Evolutionary conservation across 2,113 vertebrate species (phyloP), one percentile per base, ranked within the genome.

Genomic region (Thalassarche chlororhynchos): DNA sequence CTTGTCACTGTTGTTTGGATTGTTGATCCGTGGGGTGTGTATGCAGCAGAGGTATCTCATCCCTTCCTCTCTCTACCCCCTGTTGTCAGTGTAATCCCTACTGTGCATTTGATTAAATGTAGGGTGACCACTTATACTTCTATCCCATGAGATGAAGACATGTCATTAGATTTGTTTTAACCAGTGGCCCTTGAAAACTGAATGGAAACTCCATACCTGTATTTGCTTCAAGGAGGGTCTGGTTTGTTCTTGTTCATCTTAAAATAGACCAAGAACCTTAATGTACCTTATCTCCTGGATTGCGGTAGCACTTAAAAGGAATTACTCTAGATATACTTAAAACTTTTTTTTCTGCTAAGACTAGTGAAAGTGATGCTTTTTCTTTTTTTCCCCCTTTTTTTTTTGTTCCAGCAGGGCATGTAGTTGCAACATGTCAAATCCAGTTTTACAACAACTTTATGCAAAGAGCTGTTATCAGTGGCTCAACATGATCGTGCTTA

Each of bases 401-500:
- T 40, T 71, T 32, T 18, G 17, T 21, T 2, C 6, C 8, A 12
- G 26, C 44, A 52, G 46, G 9, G 8, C 14, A 12, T 51, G 9
- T 42, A 20, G 21, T 61, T 78, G 28, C 26, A 60, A 10, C 10
- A n/a, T 3, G 2, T 42, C 54, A 34, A 16, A 17, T 46, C 8
- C 15, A 23, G 26, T 65, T 71, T 65, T 87, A 44, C 6, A 54
- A 5, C 4, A 2, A 2, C 26, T 82, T 91, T 38, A 54, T 76
- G 6, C 12, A 23, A 29, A 64, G 21, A 42, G 8, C 46, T 52
- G 10, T 66, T 89, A 16, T 8, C 44, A 29, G 58, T 44, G 68
- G 16, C 42, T 78, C 13, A 34, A 1, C 18, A 7, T 31, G 1
- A 3, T 46, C 4, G 1, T 52, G 8, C 34, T 26, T 26, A 25